phyloP scores from a whole-genome alignment of 2,113 vertebrate species.

The Tilapia sparmanii region DNA sequence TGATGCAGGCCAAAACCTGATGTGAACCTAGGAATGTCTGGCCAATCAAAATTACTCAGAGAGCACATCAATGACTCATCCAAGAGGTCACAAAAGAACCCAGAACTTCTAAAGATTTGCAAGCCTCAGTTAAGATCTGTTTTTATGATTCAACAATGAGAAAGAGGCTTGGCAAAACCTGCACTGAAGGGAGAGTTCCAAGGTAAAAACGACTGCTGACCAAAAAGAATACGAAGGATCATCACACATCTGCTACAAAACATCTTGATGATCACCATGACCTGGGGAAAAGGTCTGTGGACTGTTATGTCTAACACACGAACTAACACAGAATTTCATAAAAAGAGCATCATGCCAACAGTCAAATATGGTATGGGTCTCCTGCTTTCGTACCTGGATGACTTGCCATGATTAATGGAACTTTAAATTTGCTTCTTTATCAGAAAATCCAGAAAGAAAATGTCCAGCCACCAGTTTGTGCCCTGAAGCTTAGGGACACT shows the following conservation, averaged over 20 bases:
- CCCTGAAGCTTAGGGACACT: not conserved
- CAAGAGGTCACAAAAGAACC: not conserved
- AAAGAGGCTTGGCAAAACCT: not conserved
- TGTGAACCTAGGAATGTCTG: not conserved
- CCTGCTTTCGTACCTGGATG: not conserved
- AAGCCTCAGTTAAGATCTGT: not conserved
- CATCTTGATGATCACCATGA: not conserved
- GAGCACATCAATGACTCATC: not conserved
- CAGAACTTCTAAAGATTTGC: not conserved
- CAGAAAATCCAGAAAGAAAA: not conserved
- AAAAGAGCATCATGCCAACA: not conserved
- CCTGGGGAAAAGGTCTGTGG: not conserved
- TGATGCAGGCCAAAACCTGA: not conserved
- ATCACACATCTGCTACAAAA: not conserved
- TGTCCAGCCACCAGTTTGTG: not conserved
- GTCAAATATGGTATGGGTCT: not conserved
- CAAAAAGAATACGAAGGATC: not conserved
- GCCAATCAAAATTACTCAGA: not conserved
- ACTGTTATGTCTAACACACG: not conserved
- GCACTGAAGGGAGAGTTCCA: not conserved
- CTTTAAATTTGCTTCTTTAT: not conserved
- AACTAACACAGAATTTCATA: not conserved
- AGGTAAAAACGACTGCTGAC: not conserved
- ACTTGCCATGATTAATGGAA: not conserved
- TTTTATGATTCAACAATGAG: not conserved